phyloP scores from a whole-genome alignment of 2,888 invertebrate genomes.

The Strigamia transsilvanica region DNA sequence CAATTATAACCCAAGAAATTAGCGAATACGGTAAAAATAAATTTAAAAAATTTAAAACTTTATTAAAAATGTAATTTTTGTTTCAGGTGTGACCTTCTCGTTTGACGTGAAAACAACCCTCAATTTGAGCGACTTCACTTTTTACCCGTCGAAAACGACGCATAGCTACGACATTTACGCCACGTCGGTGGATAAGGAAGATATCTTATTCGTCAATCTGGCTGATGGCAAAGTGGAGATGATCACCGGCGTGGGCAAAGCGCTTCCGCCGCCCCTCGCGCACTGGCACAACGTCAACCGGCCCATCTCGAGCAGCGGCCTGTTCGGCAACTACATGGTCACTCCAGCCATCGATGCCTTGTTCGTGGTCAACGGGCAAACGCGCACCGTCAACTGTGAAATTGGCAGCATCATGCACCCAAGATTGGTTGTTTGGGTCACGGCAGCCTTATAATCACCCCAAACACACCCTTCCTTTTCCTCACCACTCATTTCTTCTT shows the following conservation, averaged over 20 bases:
- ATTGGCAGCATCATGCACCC: slow-evolving; percentile 75
- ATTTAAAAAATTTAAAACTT: not conserved
- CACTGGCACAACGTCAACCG: slow-evolving; percentile 74
- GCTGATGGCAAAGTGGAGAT: slow-evolving; percentile 79
- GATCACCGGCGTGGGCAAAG: slow-evolving; percentile 76
- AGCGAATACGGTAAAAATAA: slow-evolving; percentile 61
- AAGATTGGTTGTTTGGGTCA: slow-evolving; percentile 73
- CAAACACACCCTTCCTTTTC: not conserved
- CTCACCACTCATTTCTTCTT: slow-evolving; percentile 39
- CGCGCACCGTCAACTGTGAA: slow-evolving; percentile 77
- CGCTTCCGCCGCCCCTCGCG: slow-evolving; percentile 69
- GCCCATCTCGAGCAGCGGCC: slow-evolving; percentile 72
- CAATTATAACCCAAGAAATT: slow-evolving; percentile 73
- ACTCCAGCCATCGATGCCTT: slow-evolving; percentile 76
- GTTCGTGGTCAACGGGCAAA: slow-evolving; percentile 76
- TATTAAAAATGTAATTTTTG: slow-evolving; percentile 55
- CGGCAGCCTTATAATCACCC: slow-evolving; percentile 58
- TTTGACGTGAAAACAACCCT: slow-evolving; percentile 79
- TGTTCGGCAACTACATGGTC: slow-evolving; percentile 77
- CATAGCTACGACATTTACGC: slow-evolving; percentile 79
- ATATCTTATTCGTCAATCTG: slow-evolving; percentile 75
- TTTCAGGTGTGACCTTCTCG: slow-evolving; percentile 71
- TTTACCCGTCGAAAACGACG: slow-evolving; percentile 75
- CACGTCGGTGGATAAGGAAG: slow-evolving; percentile 75
- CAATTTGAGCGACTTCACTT: slow-evolving; percentile 76